These are phyloP conservation scores for Grammomys surdaster DNA, from an alignment of 2,113 vertebrate genomes.

Conservation along the genomic window DNA sequence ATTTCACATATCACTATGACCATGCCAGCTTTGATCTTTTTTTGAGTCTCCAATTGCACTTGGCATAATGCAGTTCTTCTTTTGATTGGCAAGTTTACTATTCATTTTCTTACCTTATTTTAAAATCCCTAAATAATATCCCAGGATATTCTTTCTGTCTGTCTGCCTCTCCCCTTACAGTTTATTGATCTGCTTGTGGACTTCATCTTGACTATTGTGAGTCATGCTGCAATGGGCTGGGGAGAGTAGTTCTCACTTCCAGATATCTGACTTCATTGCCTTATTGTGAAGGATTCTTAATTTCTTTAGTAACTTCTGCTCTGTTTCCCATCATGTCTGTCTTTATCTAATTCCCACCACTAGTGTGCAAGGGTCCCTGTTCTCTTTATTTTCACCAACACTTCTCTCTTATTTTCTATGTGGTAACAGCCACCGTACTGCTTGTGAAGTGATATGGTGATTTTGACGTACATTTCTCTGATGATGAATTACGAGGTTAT, in stretches of 20 bases:
- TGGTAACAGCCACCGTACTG: background rate
- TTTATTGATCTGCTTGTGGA: background rate
- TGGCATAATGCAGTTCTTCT: background rate
- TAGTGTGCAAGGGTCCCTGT: background rate
- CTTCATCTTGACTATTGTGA: background rate
- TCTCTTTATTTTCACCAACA: background rate
- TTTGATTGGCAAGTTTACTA: background rate
- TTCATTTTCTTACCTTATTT: background rate
- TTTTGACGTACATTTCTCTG: background rate
- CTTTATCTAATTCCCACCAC: background rate
- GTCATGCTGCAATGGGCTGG: background rate
- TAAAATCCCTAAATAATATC: background rate
- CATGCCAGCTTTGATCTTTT: background rate
- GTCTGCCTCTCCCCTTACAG: background rate
- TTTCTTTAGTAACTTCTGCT: background rate
- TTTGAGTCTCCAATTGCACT: background rate
- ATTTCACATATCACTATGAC: background rate
- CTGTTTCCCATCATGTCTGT: background rate
- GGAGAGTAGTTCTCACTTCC: background rate
- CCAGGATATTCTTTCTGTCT: background rate
- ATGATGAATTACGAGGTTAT: background rate
- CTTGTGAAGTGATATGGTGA: background rate
- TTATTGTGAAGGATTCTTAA: background rate
- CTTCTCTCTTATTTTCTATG: background rate
- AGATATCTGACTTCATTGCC: background rate